A percentile compares a stretch with the other conserved stretches of the same genome.
Conservation (phyloP, 2,888 invertebrate genomes). For the Cremastinae sp. region DNA sequence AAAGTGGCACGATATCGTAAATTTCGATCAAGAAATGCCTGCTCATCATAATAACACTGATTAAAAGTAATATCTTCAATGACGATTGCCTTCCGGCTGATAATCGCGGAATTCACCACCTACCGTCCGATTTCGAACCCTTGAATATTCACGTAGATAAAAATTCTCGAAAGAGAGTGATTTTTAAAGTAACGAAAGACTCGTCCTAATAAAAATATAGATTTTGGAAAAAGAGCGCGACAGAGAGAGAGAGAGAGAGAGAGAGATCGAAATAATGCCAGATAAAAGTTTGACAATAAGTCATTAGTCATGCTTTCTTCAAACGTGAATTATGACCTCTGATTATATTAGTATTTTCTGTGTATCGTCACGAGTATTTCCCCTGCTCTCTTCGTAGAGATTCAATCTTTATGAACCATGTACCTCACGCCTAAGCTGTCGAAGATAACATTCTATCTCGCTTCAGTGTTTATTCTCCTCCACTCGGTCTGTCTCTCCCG, state of each 20-base stretch:
- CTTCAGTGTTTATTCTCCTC: too few relatives aligned
- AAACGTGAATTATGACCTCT: constrained; percentile 65
- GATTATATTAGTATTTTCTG: constrained; percentile 57
- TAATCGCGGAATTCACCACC: constrained; percentile 22
- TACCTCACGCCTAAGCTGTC: constrained; percentile 68
- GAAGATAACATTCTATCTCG: constrained; percentile 68
- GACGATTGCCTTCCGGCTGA: constrained; percentile 46
- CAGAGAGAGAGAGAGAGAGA: too few relatives aligned
- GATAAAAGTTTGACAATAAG: background rate
- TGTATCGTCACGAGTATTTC: constrained; percentile 13
- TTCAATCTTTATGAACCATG: constrained; percentile 70
- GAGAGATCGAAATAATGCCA: too few relatives aligned
- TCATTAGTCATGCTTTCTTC: constrained; percentile 28
- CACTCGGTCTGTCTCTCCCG: constrained; percentile 6
- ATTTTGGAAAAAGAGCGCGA: too few relatives aligned
- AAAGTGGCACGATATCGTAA: constrained; percentile 14
- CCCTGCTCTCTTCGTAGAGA: constrained; percentile 24
- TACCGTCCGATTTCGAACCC: background rate
- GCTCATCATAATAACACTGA: constrained; percentile 23
- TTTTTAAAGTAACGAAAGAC: too few relatives aligned
- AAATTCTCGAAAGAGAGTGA: background rate
- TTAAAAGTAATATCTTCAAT: constrained; percentile 15
- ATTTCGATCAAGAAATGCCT: constrained; percentile 8
- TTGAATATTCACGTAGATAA: background rate
- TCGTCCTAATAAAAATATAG: too few relatives aligned